Evolutionary conservation across 2,888 invertebrate genomes (phyloP), one percentile per base, ranked within the genome.

Genomic region (Eupsilia transversa): DNA sequence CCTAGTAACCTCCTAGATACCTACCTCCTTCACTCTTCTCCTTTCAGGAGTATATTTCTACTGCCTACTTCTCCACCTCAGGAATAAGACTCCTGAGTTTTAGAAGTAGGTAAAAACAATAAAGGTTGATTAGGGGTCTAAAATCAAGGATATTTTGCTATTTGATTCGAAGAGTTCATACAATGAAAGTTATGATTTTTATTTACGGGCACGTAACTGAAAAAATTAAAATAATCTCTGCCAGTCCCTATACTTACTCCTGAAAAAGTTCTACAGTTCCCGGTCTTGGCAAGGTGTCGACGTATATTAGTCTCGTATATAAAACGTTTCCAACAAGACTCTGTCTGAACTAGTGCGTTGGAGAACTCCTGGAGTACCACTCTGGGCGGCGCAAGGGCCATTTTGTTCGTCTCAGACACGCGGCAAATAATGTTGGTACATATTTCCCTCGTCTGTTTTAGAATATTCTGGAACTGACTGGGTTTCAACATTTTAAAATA

Each of bases 281-380:
- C 14, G 54, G 66, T 35, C 43, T 41, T 57, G 27, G 69, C 61
- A 69, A 72, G 74, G 57, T 80, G 54, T 72, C 35, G 12, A n/a
- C 71, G 61, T 74, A 79, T 74, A 80, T 69, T 66, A 65, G 60
- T 30, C 41, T 76, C 23, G 56, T 71, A 72, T 64, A 86, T 65
- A 72, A 82, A 73, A n/a, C 65, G 43, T 65, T 49, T 74, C 54
- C 67, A 83, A 52, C 82, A 72, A 83, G 66, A 70, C 73, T 69
- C 63, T 73, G 86, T 82, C 77, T 82, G 77, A 74, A 68, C 74
- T 71, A 74, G 78, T 80, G 74, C 82, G 83, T 80, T 61, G 79
- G 71, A 86, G 64, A 77, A 82, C 72, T 82, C 65, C 35, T 71
- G 67, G 71, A 86, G 87, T 52, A 52, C 87, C 83, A 75, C 83